Percentiles rank a stretch among this genome's conserved stretches.
Conservation (phyloP, 2,888 invertebrate species). For the Eupithecia dodoneata region DNA sequence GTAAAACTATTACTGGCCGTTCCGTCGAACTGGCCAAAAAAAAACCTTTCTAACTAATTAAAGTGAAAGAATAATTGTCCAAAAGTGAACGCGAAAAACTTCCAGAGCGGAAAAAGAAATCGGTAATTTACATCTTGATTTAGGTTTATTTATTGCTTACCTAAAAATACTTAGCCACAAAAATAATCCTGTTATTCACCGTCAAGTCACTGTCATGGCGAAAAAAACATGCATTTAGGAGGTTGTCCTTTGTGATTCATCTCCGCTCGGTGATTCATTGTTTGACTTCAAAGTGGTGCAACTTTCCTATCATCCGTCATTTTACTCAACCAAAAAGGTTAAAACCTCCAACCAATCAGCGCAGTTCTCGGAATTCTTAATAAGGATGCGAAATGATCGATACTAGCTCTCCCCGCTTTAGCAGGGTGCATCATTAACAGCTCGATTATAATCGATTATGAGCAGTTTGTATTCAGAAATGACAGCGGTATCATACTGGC, state of each 20-base stretch:
- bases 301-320: slow-evolving; percentile 25
- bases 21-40: background rate
- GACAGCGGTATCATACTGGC: slow-evolving; percentile 50
- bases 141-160: background rate
- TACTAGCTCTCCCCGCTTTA: slow-evolving; percentile 45
- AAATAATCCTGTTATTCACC: background rate
- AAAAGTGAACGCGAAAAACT: slow-evolving; percentile 13
- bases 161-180: background rate
- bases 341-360: slow-evolving; percentile 27
- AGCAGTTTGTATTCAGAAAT: slow-evolving; percentile 60
- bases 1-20: background rate
- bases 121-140: slow-evolving; percentile 1
- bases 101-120: slow-evolving; percentile 14
- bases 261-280: slow-evolving; percentile 26
- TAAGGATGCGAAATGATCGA: slow-evolving; percentile 57
- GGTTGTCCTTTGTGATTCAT: slow-evolving; percentile 8
- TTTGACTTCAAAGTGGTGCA: slow-evolving; percentile 19
- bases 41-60: slow-evolving; percentile 4
- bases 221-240: slow-evolving; percentile 4
- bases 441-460: slow-evolving; percentile 48
- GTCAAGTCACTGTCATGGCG: slow-evolving; percentile 12
- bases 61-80: slow-evolving; percentile 9
- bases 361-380: slow-evolving; percentile 54
- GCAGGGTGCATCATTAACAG: slow-evolving; percentile 55
- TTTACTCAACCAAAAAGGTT: slow-evolving; percentile 32